These are phyloP conservation scores for Mesorhabditis sp. DNA, from an alignment of 2,888 invertebrate species.

Conservation along the genomic window DNA sequence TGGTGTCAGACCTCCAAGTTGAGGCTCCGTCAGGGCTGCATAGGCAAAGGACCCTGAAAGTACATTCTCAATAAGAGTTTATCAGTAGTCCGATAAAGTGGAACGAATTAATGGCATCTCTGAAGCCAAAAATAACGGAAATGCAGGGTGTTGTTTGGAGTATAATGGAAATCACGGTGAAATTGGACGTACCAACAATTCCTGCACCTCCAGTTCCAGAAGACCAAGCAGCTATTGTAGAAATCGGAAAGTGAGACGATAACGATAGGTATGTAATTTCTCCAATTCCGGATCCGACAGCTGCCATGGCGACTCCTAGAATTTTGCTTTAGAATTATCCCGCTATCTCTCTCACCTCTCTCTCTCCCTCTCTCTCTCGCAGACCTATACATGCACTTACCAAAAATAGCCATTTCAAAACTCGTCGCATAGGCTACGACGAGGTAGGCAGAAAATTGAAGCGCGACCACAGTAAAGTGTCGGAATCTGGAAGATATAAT, in stretches of 20 bases:
- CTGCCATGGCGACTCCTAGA: slow-evolving; percentile 70
- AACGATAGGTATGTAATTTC: slow-evolving; percentile 75
- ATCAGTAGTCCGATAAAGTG: too few relatives aligned
- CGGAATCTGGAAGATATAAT: slow-evolving; percentile 35
- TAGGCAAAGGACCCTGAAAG: slow-evolving; percentile 33
- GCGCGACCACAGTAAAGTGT: slow-evolving; percentile 31
- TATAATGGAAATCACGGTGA: too few relatives aligned
- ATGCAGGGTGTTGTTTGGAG: too few relatives aligned
- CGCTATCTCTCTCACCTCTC: too few relatives aligned
- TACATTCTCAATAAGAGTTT: slow-evolving; percentile 1
- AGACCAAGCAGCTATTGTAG: slow-evolving; percentile 77
- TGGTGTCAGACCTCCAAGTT: slow-evolving; percentile 59
- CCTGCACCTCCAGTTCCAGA: slow-evolving; percentile 78
- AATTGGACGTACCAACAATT: slow-evolving; percentile 64
- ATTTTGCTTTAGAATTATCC: too few relatives aligned
- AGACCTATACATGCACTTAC: not conserved
- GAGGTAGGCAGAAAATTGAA: slow-evolving; percentile 46
- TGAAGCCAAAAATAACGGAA: too few relatives aligned
- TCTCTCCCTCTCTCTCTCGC: too few relatives aligned
- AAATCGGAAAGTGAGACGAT: slow-evolving; percentile 70
- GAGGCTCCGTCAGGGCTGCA: slow-evolving; percentile 66
- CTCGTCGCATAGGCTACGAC: slow-evolving; percentile 47
- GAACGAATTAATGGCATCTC: too few relatives aligned
- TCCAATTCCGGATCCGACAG: slow-evolving; percentile 74
- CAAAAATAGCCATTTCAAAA: slow-evolving; percentile 26